phyloP scores from a whole-genome alignment of 2,113 vertebrate genomes.

The Lota lota region DNA sequence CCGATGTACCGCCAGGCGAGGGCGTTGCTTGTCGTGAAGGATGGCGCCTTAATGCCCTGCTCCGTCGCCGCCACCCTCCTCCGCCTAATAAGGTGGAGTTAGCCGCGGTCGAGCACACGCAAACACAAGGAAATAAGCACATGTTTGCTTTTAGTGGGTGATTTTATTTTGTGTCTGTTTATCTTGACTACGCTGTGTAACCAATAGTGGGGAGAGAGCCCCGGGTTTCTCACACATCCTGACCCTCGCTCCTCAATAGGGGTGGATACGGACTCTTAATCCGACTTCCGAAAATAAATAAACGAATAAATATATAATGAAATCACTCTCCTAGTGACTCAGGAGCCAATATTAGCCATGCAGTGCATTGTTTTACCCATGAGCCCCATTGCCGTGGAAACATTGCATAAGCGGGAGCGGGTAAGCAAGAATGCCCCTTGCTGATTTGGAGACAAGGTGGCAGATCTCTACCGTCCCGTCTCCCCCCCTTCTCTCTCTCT shows the following conservation, averaged over 20 bases:
- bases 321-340: conserved; percentile 57
- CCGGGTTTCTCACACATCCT: too few relatives aligned
- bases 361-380: conserved; percentile 73
- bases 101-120: too few relatives aligned
- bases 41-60: conserved; percentile 27
- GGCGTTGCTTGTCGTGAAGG: conserved; percentile 29
- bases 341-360: conserved; percentile 76
- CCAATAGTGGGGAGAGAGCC: too few relatives aligned
- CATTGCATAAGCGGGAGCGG: conserved; percentile 74
- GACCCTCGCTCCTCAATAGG: conserved; percentile 57
- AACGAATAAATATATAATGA: background rate
- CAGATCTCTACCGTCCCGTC: conserved; percentile 52
- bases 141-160: too few relatives aligned
- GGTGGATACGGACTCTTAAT: conserved; percentile 4
- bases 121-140: too few relatives aligned
- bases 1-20: conserved; percentile 30
- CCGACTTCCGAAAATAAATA: conserved; percentile 48
- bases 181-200: too few relatives aligned
- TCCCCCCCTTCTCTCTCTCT: background rate
- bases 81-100: too few relatives aligned
- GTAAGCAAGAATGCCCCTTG: conserved; percentile 69
- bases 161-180: too few relatives aligned
- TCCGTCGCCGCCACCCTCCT: background rate
- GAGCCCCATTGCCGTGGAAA: conserved; percentile 78
- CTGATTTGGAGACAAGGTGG: conserved; percentile 74